Evolutionary conservation across 2,888 invertebrate genomes (phyloP).

Genomic region (Scotopteryx bipunctaria): DNA sequence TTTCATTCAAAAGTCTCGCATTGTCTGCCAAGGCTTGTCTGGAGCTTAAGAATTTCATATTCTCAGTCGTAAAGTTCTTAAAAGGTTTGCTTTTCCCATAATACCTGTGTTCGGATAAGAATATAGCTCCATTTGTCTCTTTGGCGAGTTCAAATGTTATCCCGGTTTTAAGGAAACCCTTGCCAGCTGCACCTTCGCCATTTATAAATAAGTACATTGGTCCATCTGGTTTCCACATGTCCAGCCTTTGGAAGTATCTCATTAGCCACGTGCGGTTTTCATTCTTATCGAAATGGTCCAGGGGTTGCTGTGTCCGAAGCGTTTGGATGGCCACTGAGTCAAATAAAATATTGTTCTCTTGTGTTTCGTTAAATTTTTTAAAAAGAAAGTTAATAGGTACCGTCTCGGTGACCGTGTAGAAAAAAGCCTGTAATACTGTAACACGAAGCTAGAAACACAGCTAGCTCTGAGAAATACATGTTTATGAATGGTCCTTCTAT

Average conservation of each 20-base stretch:
- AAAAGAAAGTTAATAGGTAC: constrained; percentile 52
- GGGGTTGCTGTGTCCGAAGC: constrained; percentile 61
- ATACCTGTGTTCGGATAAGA: constrained; percentile 67
- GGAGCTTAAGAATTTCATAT: constrained; percentile 62
- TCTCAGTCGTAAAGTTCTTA: constrained; percentile 49
- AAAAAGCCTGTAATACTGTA: constrained; percentile 42
- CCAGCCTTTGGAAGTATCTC: constrained; percentile 65
- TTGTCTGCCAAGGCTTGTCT: constrained; percentile 69
- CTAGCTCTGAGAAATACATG: constrained; percentile 26
- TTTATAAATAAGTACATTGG: constrained; percentile 66
- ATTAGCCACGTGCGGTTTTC: constrained; percentile 63
- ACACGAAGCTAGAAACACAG: no score
- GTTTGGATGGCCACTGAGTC: constrained; percentile 41
- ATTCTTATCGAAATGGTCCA: constrained; percentile 63
- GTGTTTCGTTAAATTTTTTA: constrained; percentile 44
- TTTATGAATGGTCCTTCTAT: constrained; percentile 4
- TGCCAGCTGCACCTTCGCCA: constrained; percentile 60
- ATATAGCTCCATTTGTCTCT: constrained; percentile 72
- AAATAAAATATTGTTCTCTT: constrained; percentile 34
- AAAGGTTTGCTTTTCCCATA: constrained; percentile 71
- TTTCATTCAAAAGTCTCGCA: constrained; percentile 51
- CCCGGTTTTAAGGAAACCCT: constrained; percentile 57
- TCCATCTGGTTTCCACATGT: constrained; percentile 57
- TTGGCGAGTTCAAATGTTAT: constrained; percentile 63
- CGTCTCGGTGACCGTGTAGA: constrained; percentile 47